Evolutionary conservation across 2,797 vertebrate species (phyloP).

Genomic region (Alauda arvensis): DNA sequence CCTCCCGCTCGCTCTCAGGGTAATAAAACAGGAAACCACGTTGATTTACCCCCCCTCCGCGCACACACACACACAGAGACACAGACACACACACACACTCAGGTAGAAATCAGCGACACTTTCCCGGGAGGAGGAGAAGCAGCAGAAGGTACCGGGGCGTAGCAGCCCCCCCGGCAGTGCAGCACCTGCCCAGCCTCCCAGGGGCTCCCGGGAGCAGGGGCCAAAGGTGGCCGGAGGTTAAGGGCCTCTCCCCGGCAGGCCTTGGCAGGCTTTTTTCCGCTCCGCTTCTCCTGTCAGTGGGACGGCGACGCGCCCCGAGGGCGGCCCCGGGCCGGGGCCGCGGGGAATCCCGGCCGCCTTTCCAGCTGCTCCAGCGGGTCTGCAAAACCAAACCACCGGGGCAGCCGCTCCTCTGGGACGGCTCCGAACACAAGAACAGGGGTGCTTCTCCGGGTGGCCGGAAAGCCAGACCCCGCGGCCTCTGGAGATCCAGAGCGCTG

Average conservation of each 20-base stretch:
- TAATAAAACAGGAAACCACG: background rate
- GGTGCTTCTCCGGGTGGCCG: background rate
- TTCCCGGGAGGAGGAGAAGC: background rate
- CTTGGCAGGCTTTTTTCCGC: background rate
- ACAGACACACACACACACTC: background rate
- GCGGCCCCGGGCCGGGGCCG: background rate
- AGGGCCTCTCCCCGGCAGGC: slow-evolving; percentile 16
- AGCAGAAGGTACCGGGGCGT: background rate
- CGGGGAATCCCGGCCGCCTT: background rate
- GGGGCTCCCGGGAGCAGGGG: slow-evolving; percentile 12
- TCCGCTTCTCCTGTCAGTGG: background rate
- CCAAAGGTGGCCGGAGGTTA: slow-evolving; percentile 46
- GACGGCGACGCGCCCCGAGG: background rate
- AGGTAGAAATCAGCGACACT: background rate
- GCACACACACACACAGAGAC: too few species aligned
- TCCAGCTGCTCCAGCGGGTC: background rate
- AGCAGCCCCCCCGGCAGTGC: background rate
- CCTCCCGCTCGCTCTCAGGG: background rate
- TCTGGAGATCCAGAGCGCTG: background rate
- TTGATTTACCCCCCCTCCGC: background rate
- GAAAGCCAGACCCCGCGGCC: background rate
- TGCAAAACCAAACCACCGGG: background rate
- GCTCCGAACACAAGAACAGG: too few species aligned
- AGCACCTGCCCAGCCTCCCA: slow-evolving; percentile 30
- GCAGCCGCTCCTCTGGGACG: background rate